Evolutionary conservation across 1,140 invertebrate genomes (phyloP).

Genomic region (Orchesella cincta): DNA sequence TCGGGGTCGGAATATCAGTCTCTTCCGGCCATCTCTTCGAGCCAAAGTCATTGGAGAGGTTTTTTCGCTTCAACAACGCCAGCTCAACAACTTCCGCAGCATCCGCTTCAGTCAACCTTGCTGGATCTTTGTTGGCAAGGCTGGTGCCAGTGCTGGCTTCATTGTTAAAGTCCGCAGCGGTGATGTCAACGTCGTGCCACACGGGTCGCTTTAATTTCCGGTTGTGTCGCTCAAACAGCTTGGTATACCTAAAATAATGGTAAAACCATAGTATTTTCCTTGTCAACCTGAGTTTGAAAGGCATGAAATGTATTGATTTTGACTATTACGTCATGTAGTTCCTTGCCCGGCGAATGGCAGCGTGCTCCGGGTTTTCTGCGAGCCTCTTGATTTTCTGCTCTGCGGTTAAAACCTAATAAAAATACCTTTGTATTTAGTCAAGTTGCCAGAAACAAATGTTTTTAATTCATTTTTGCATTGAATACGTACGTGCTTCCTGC

Average conservation of each 20-base stretch:
- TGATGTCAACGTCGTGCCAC: not conserved
- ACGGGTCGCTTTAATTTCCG: not conserved
- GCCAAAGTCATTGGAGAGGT: not conserved
- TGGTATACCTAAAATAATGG: too few relatives aligned
- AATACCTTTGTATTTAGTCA: too few relatives aligned
- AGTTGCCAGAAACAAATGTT: too few relatives aligned
- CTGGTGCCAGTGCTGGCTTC: not conserved
- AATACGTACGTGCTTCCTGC: not conserved
- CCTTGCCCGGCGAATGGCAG: not conserved
- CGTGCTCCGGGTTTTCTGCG: slow-evolving; percentile 2
- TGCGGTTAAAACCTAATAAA: not conserved
- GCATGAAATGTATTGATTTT: too few relatives aligned
- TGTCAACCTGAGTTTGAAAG: too few relatives aligned
- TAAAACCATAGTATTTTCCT: too few relatives aligned
- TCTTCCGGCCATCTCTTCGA: slow-evolving; percentile 4
- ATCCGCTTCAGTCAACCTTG: not conserved
- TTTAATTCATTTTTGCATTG: too few relatives aligned
- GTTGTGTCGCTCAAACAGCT: slow-evolving; percentile 19
- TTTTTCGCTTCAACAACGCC: not conserved
- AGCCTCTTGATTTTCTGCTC: slow-evolving; percentile 8
- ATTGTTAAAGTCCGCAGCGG: not conserved
- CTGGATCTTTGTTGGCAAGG: not conserved
- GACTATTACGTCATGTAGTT: slow-evolving; percentile 14
- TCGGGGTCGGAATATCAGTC: slow-evolving; percentile 35
- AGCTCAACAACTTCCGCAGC: not conserved